Evolutionary conservation across 1,140 invertebrate genomes (phyloP), one percentile per base, ranked within the genome.

Genomic region (Prorops nasuta): DNA sequence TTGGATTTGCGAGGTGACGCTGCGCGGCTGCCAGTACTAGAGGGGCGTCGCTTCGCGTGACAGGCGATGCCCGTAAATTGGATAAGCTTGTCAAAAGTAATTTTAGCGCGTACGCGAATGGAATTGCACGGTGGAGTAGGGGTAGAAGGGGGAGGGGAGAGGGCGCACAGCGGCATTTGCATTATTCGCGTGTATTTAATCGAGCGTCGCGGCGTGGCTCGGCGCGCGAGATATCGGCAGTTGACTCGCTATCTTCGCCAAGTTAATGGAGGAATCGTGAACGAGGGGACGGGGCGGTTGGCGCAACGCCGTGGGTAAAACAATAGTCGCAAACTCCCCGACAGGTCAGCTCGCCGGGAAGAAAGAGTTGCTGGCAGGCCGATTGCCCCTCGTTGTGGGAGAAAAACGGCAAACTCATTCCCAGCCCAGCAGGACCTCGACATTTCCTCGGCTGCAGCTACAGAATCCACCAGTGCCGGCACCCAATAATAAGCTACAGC

Each of bases 341-440:
- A 31, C 18, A 42, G 24, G 21, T 43, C n/a, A 31, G 10, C 24
- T 6, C 10, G 4, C 24, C 24, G 24, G 24, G 4, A 10, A 6
- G 4, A n/a, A 44, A 34, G 44, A 50, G 42, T n/a, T n/a, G n/a
- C 61, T 53, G 55, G 49, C 60, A 51, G 44, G 17, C 48, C 36
- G 39, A 39, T 18, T 17, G 37, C 46, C 24, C 35, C 41, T 21
- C 43, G 38, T 69, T 76, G 71, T 76, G 72, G 65, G 74, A 74
- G 72, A 71, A 66, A 71, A 66, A 56, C 44, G 54, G 57, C 58
- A 63, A 62, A 63, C 63, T 70, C 63, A 74, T 76, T 76, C 74
- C 71, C 72, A 74, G 66, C 70, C 44, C 57, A 58, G 38, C 57
- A 63, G 62, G 63, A 66, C 60, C 67, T 70, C 64, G 67, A 66